Base-by-base conservation (phyloP, 1,140 invertebrate genomes). In the Calliphora vicina region DNA sequence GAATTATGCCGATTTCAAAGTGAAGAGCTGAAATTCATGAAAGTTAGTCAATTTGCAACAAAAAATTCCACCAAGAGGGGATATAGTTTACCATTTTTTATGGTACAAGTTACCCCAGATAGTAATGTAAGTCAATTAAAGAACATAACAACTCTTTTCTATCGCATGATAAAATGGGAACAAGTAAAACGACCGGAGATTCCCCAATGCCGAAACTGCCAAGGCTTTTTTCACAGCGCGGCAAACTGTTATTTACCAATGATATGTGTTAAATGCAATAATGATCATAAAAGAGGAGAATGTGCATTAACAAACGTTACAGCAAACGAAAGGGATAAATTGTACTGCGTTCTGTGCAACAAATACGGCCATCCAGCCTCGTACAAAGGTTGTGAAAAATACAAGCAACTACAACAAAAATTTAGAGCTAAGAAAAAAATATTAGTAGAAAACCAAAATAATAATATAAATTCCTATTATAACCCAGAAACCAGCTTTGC, bases 201-300 rank as follows among this genome's bases (percentile, higher is more conserved):
- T 25, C 17, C 81, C 10, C 81, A 73, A 43, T 82, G 81, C 23
- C 13, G 57, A 43, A 82, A 82, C 13, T 82, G 67, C 35, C 81
- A 82, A 45, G 61, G 35, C 4, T 82, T 82, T 27, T 82, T 72
- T 12, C 81, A 82, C 29, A 82, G 67, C n/a, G 27, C 81, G 2
- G 57, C 81, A n/a, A 82, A 82, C 50, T 81, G 57, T 27, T 35
- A 29, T 35, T 25, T 81, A n/a, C 20, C 50, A 29, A 23, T 57
- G 6, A 57, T 9, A 26, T 81, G 80, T 17, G 80, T 81, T 3
- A 71, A 71, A 45, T 43, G 35, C 42, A 45, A 23, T 43, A 42
- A 43, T 13, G 5, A 13, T 20, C 76, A 80, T 71, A 15, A 81
- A 17, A 67, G 23, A 15, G 27, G 17, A 71, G 20, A 81, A 67